Evolutionary conservation across 2,113 vertebrate genomes (phyloP).

Genomic region (Ceyx cyanopectus): DNA sequence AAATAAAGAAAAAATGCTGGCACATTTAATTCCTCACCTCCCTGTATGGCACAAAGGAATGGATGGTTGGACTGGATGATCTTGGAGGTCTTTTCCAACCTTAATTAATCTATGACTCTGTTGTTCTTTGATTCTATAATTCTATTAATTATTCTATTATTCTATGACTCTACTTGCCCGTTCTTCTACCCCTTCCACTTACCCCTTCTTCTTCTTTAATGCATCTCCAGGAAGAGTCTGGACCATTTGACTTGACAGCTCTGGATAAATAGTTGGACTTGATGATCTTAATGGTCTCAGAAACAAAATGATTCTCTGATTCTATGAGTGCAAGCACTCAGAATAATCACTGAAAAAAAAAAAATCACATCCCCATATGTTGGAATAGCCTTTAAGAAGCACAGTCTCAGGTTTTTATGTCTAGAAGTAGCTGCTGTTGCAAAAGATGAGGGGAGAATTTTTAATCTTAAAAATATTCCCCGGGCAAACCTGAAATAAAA

Average conservation of each 20-base stretch:
- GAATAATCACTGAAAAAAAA: background rate
- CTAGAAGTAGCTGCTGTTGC: background rate
- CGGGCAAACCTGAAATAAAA: background rate
- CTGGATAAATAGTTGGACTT: background rate
- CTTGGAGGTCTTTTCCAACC: too few species aligned
- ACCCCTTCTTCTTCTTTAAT: background rate
- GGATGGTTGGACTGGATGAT: too few species aligned
- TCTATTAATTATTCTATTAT: too few species aligned
- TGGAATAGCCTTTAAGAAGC: background rate
- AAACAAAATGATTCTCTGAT: background rate
- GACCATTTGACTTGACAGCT: background rate
- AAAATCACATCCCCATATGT: background rate
- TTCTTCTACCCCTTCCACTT: background rate
- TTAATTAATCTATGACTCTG: too few species aligned
- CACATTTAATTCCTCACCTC: background rate
- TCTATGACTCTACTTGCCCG: too few species aligned
- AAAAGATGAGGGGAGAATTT: background rate
- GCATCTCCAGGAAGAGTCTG: background rate
- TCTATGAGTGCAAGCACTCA: background rate
- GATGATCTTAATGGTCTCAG: background rate
- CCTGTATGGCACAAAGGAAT: background rate
- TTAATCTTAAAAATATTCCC: conserved; percentile 4
- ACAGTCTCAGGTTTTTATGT: background rate
- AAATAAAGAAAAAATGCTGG: background rate
- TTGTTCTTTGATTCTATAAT: too few species aligned